phyloP scores from a whole-genome alignment of 2,888 invertebrate genomes.

The Brachycybe producta region DNA sequence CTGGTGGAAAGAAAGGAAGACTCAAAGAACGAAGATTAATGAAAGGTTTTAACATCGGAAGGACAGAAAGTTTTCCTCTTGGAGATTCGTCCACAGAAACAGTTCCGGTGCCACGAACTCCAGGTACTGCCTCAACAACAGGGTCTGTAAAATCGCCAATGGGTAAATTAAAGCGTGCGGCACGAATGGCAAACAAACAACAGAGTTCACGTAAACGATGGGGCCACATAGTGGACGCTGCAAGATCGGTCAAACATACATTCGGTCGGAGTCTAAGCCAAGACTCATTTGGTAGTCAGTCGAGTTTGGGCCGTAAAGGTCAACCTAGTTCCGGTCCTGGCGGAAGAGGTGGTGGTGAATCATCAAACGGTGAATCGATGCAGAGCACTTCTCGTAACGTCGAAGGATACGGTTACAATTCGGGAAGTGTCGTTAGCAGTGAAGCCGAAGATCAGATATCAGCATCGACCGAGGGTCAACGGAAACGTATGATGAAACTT shows the following conservation, averaged over 20 bases:
- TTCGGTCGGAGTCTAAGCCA: constrained; percentile 65
- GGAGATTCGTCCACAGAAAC: too few species aligned
- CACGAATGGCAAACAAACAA: constrained; percentile 30
- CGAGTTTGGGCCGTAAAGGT: constrained; percentile 42
- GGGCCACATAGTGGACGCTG: constrained; percentile 68
- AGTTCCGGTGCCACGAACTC: neutral
- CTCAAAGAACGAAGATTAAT: constrained; percentile 82
- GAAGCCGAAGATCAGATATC: too few species aligned
- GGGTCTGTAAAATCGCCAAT: constrained; percentile 21
- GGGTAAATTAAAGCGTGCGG: constrained; percentile 28
- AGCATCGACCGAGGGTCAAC: too few species aligned
- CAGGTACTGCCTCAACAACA: neutral
- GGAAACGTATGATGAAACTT: constrained; percentile 13
- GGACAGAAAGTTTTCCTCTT: constrained; percentile 16
- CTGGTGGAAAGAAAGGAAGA: constrained; percentile 83
- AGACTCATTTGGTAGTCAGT: constrained; percentile 58
- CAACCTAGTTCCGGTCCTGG: too few species aligned
- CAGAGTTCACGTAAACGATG: constrained; percentile 32
- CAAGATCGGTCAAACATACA: constrained; percentile 63
- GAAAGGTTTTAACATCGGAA: constrained; percentile 72
- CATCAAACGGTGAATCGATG: constrained; percentile 4
- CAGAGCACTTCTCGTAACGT: too few species aligned
- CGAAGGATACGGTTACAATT: too few species aligned
- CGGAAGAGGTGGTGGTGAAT: constrained; percentile 3
- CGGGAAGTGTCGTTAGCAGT: too few species aligned